Base-by-base conservation (phyloP, 1,140 invertebrate genomes). In the Drosophila repleta region DNA sequence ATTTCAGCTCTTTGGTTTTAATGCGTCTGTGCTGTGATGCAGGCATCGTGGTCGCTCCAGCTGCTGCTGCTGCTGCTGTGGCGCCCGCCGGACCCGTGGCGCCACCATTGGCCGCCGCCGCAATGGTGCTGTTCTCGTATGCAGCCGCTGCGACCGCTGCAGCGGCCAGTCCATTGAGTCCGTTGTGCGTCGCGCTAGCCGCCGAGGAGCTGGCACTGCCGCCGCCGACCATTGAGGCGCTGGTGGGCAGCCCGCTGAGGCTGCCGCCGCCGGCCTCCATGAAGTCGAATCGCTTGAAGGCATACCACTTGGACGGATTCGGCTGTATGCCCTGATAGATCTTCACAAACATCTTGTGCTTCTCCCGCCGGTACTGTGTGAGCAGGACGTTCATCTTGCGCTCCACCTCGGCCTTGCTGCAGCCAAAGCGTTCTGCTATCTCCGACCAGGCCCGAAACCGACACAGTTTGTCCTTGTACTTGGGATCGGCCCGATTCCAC, bases 311-410 rank as follows among this genome's bases (percentile, higher is more conserved):
- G 88, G 90, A 91, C 71, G 90, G 90, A 82, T 90, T 90, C 43
- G 90, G 90, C 66, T 90, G 82, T 4, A 91, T 91, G 70, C 90
- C 90, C 72, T 91, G 87, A 74, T 91, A 91, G 52, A 91, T 71
- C 67, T 91, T 91, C 5, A 91, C 73, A 46, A 91, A 88, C 84
- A 91, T 91, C 65, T 93, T 93, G 45, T 93, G 92, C 55, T 93
- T 92, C 67, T 93, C 93, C 11, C 93, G 90, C 7, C 93, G 77
- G 53, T 93, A 93, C 13, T 93, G 93, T 11, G 92, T 93, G 5
- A 93, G 90, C 24, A 93, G 72, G 10, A 93, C 93, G 4, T 93
- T 93, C 78, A 93, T 92, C 43, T 93, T 93, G 26, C 93, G 92
- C 65, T 93, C 93, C 18, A 93, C 90, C 61, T 93, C 93, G 8